phyloP scores from a whole-genome alignment of 2,797 vertebrate species.

The Darevskia nairensis region DNA sequence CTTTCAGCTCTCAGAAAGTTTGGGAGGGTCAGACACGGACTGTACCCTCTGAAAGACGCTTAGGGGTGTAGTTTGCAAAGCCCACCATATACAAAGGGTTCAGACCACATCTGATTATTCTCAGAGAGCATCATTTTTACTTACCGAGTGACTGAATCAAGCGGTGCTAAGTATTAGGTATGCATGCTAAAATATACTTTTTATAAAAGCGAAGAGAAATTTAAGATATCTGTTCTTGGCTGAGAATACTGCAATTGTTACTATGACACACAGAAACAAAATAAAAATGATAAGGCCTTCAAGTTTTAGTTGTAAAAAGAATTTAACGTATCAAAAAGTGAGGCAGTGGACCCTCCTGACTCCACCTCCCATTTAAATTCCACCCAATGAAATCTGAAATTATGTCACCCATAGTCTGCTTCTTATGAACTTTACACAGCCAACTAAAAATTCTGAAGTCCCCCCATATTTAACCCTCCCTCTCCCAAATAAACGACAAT shows the following conservation, averaged over 20 bases:
- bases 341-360: neutral
- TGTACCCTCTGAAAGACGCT: neutral
- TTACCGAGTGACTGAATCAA: neutral
- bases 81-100: neutral
- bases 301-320: too few species aligned
- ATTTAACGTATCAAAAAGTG: neutral
- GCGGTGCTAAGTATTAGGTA: neutral
- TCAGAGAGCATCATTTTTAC: neutral
- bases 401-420: neutral
- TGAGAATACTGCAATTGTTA: neutral
- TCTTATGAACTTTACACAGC: neutral
- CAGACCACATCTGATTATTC: neutral
- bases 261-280: neutral
- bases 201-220: neutral
- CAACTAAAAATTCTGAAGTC: neutral
- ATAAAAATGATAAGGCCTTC: neutral
- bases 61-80: neutral
- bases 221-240: neutral
- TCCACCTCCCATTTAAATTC: neutral
- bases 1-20: neutral
- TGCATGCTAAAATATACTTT: neutral
- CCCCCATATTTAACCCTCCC: neutral
- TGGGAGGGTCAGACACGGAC: neutral
- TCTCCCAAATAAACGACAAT: neutral
- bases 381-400: neutral